Conservation (phyloP, 2,797 vertebrate genomes). For the Alfaro cultratus region DNA sequence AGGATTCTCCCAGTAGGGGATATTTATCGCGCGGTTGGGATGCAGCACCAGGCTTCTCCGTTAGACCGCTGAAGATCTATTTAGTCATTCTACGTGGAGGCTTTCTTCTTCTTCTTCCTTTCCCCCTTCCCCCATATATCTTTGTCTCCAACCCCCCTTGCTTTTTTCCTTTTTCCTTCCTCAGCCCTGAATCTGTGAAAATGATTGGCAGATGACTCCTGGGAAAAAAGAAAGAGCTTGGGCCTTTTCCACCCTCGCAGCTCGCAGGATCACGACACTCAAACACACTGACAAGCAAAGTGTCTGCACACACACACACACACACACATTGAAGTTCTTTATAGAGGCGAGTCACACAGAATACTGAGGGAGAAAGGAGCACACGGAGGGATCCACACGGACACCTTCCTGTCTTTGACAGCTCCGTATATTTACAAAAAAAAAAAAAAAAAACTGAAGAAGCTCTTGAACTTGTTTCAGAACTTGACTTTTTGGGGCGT, state of each 20-base stretch:
- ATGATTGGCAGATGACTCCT: slow-evolving; percentile 84
- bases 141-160: slow-evolving; percentile 50
- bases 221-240: slow-evolving; percentile 65
- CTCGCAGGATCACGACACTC: slow-evolving; percentile 74
- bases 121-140: slow-evolving; percentile 12
- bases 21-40: slow-evolving; percentile 74
- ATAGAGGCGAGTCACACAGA: slow-evolving; percentile 53
- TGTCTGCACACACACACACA: slow-evolving; percentile 29
- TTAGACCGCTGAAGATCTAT: slow-evolving; percentile 80
- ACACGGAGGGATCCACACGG: slow-evolving; percentile 22
- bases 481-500: background rate
- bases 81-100: slow-evolving; percentile 77
- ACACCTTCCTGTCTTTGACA: slow-evolving; percentile 40
- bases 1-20: slow-evolving; percentile 55
- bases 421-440: slow-evolving; percentile 23
- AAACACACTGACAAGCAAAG: slow-evolving; percentile 66
- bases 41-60: slow-evolving; percentile 73
- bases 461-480: slow-evolving; percentile 6
- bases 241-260: slow-evolving; percentile 70
- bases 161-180: slow-evolving; percentile 19
- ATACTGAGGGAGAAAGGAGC: slow-evolving; percentile 33
- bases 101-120: slow-evolving; percentile 59
- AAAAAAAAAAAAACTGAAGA: slow-evolving; percentile 21
- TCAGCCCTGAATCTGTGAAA: slow-evolving; percentile 70
- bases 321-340: slow-evolving; percentile 36